Base-by-base conservation (phyloP, 2,113 vertebrate species). In the Callipepla californica region DNA sequence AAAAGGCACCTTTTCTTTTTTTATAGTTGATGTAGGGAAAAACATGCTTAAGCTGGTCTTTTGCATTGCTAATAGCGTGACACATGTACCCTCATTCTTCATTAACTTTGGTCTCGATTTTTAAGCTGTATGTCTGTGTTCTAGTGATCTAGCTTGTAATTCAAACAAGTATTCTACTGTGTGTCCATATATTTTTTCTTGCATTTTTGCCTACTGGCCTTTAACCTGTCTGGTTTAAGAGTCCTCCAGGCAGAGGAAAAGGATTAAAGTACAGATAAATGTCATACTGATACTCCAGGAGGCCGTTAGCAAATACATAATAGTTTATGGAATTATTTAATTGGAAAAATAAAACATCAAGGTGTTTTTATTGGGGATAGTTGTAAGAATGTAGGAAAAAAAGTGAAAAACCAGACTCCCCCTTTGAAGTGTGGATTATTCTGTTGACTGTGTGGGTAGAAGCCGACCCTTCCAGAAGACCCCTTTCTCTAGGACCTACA, bases 41-140 rank as follows among this genome's bases (percentile, higher is more conserved):
- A 96, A 92, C 96, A 96, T 98, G 98, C 98, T 98, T 98, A 98
- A 99, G 98, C 98, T 98, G 98, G 98, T 98, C 98, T 99, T 99
- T 98, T 97, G 98, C 98, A 98, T 98, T 97, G 96, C 97, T 98
- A 97, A 97, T 94, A 96, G 96, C 47, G 74, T 97, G 95, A 97
- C 79, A 97, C 79, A 74, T 87, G 84, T 91, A 80, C 28, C 78
- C 72, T 86, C 69, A 38, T 89, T 96, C 96, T 97, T 94, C 92
- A 97, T 97, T 97, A 97, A 97, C 95, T 96, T 94, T 89, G 96
- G 90, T 96, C 95, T 97, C 89, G 90, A 83, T 96, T 97, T 96
- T 97, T 96, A 96, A 2, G 18, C 95, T 89, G 92, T 94, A 90
- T 97, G 95, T 97, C 89, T 96, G 78, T 95, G 95, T 97, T 97